Evolutionary conservation across 1,140 invertebrate species (phyloP).

Genomic region (Neodiprion virginianus): DNA sequence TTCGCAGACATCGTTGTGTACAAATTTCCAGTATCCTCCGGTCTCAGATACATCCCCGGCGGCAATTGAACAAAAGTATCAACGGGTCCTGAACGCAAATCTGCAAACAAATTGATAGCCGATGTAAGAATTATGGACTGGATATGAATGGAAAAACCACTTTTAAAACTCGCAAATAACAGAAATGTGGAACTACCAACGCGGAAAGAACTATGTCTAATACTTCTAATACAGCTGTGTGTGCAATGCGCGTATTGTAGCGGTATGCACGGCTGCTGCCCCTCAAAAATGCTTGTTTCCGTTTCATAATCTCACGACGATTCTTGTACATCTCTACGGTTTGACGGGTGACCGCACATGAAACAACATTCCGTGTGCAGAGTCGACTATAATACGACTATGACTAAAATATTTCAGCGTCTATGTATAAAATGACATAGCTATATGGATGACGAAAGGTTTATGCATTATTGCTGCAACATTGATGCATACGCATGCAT

Average conservation of each 20-base stretch:
- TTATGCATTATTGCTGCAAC: too few relatives aligned
- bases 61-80: conserved; percentile 55
- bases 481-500: conserved; percentile 11
- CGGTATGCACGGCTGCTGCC: background rate
- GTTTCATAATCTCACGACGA: background rate
- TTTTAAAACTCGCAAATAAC: conserved; percentile 35
- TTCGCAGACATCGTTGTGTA: conserved; percentile 84
- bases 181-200: conserved; percentile 46
- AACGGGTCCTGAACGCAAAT: conserved; percentile 49
- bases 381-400: too few relatives aligned
- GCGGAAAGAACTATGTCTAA: conserved; percentile 30
- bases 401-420: too few relatives aligned
- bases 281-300: background rate
- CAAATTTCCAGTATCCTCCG: conserved; percentile 76
- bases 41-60: conserved; percentile 75
- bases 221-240: too few relatives aligned
- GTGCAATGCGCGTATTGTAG: background rate
- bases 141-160: background rate
- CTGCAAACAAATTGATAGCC: conserved; percentile 35
- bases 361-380: too few relatives aligned
- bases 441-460: too few relatives aligned
- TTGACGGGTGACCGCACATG: background rate
- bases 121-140: background rate
- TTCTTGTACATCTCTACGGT: background rate
- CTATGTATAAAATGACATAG: too few relatives aligned